These are phyloP conservation scores for Megaptera novaeangliae DNA, from an alignment of 2,113 vertebrate species.

Conservation along the genomic window DNA sequence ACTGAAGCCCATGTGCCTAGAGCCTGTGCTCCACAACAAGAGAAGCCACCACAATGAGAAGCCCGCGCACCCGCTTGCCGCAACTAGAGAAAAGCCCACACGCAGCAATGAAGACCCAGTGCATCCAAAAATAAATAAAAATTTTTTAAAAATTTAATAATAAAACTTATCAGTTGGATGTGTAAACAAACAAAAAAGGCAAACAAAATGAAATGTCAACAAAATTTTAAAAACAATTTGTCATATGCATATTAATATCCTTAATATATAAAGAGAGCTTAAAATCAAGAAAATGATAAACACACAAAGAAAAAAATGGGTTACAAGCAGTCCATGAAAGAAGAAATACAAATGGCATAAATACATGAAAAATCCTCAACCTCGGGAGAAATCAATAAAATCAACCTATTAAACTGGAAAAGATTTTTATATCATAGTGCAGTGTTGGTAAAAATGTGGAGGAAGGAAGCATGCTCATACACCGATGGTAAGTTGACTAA, in stretches of 20 bases:
- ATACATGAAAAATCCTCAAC: background rate
- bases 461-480: background rate
- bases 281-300: conserved; percentile 37
- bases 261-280: conserved; percentile 23
- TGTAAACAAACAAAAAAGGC: background rate
- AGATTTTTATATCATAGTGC: background rate
- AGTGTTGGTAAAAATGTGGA: background rate
- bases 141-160: no score
- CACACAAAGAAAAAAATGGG: background rate
- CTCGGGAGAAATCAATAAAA: conserved; percentile 11
- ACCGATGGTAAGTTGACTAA: background rate
- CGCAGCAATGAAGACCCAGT: background rate
- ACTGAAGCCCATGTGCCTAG: background rate
- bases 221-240: background rate
- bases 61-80: accelerated
- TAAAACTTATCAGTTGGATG: background rate
- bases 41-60: background rate
- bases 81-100: background rate
- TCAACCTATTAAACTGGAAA: background rate
- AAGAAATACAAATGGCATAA: background rate
- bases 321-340: background rate
- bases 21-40: background rate
- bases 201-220: background rate
- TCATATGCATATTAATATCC: background rate
- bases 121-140: no score